Base-by-base conservation (phyloP, 2,113 vertebrate species). In the Paradisaea rubra region DNA sequence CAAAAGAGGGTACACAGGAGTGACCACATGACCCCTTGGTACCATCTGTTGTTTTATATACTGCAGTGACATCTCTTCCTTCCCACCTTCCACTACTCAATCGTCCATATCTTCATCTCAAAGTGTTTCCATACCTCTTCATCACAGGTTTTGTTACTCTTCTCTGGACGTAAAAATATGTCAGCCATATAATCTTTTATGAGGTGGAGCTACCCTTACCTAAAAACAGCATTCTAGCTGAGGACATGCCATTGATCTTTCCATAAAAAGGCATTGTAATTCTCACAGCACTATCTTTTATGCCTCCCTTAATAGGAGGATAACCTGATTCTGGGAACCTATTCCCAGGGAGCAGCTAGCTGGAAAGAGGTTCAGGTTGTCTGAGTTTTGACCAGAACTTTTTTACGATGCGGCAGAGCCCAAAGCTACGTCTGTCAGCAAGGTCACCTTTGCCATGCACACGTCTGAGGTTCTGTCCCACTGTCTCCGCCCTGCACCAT, bases 151-250 rank as follows among this genome's bases (percentile, higher is more conserved):
- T 90, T 93, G 90, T 79, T 94, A 86, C 91, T 86, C 61, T 71
- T 94, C 53, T 72, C 80, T 69, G 49, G 65, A 53, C 18, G 23
- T 94, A 91, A 94, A 95, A 95, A 94, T 95, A 95, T 93, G 82
- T 88, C 80, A 90, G 85, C 76, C 82, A 84, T 95, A 95, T 95
- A 95, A 95, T 78, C 81, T 93, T 97, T 95, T 95, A 96, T 86
- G 90, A 95, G 91, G 93, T 95, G 95, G 93, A 95, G 64, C 91
- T 95, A 86, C 76, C 71, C 86, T 71, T 83, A 89, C 93, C 90
- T 95, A 94, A 96, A 93, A 88, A 31, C 80, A 90, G 86, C 88
- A 57, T 93, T 95, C 82, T 83, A 81, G 52, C 52, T 81, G 72
- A 74, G 93, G 54, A 86, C 12, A 4, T 91, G 86, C 57, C 93